A percentile compares a stretch with the other conserved stretches of the same genome.
These are phyloP conservation scores for Drosophila pseudoananassae DNA, from an alignment of 1,140 invertebrate species.

Conservation along the genomic window DNA sequence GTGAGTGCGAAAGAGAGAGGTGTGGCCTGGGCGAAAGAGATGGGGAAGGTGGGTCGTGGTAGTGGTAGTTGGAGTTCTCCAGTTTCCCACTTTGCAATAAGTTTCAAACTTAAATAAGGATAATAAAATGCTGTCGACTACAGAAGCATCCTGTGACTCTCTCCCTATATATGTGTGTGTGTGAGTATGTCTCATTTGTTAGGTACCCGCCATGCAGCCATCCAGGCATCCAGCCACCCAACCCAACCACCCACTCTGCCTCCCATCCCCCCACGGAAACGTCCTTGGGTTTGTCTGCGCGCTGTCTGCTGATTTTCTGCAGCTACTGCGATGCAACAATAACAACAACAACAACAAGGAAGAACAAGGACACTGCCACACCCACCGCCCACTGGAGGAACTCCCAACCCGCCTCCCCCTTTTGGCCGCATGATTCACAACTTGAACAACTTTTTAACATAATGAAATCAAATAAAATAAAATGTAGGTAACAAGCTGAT, in stretches of 20 bases:
- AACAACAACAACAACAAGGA: constrained; percentile 14
- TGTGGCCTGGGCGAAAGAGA: background rate
- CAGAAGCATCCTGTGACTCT: constrained; percentile 45
- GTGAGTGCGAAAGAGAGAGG: constrained; percentile 11
- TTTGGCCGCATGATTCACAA: constrained; percentile 62
- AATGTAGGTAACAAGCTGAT: constrained; percentile 75
- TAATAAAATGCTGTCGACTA: constrained; percentile 82
- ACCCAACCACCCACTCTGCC: constrained; percentile 16
- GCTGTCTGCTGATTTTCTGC: constrained; percentile 74
- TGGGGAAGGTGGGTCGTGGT: constrained; percentile 17
- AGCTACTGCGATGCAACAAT: constrained; percentile 36
- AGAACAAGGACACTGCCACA: constrained; percentile 35
- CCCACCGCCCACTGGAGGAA: background rate
- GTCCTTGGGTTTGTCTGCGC: constrained; percentile 63
- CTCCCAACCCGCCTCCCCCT: background rate
- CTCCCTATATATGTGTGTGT: constrained; percentile 10
- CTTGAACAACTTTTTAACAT: constrained; percentile 81
- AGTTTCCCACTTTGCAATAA: constrained; percentile 82
- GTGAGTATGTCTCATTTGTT: constrained; percentile 46
- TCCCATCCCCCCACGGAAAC: constrained; percentile 29
- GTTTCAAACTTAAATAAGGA: constrained; percentile 83
- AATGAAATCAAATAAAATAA: constrained; percentile 83
- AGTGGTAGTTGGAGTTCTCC: constrained; percentile 62
- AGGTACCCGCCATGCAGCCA: constrained; percentile 11
- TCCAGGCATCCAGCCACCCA: constrained; percentile 7